phyloP scores from a whole-genome alignment of 2,888 invertebrate species.

The Drosophila melanosoma region DNA sequence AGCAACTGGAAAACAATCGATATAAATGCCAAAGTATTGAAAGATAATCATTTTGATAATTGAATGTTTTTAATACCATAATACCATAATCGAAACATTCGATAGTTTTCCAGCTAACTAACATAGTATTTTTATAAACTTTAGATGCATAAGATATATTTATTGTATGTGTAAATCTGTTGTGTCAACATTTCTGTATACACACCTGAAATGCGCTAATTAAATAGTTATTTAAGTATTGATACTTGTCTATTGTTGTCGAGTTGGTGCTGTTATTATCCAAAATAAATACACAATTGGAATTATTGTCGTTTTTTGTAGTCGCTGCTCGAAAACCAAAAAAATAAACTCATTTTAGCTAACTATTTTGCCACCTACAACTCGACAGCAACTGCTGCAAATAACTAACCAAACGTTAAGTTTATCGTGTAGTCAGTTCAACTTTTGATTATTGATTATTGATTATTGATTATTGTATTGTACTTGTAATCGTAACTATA shows the following conservation, averaged over 20 bases:
- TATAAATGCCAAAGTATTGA: neutral
- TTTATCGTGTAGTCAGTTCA: constrained; percentile 47
- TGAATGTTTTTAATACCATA: neutral
- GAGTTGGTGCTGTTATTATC: constrained; percentile 58
- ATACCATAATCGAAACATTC: neutral
- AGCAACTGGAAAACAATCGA: constrained; percentile 7
- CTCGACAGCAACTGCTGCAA: constrained; percentile 63
- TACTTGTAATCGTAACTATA: constrained; percentile 31
- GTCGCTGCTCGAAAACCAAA: constrained; percentile 45
- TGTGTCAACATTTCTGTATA: neutral
- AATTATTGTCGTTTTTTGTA: constrained; percentile 49
- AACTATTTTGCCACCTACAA: constrained; percentile 52
- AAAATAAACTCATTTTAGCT: constrained; percentile 23
- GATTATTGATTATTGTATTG: constrained; percentile 37
- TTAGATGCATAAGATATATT: constrained; percentile 1
- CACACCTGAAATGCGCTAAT: constrained; percentile 8
- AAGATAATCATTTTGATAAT: neutral
- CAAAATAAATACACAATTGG: constrained; percentile 59
- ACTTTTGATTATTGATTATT: constrained; percentile 28
- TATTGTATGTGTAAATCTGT: constrained; percentile 3
- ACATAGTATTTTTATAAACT: constrained; percentile 2
- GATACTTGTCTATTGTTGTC: constrained; percentile 58
- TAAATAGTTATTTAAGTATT: constrained; percentile 23
- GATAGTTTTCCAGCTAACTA: constrained; percentile 6
- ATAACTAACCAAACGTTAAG: constrained; percentile 46